Conservation (phyloP, 2,113 vertebrate genomes). For the Anser brachyrhynchus region DNA sequence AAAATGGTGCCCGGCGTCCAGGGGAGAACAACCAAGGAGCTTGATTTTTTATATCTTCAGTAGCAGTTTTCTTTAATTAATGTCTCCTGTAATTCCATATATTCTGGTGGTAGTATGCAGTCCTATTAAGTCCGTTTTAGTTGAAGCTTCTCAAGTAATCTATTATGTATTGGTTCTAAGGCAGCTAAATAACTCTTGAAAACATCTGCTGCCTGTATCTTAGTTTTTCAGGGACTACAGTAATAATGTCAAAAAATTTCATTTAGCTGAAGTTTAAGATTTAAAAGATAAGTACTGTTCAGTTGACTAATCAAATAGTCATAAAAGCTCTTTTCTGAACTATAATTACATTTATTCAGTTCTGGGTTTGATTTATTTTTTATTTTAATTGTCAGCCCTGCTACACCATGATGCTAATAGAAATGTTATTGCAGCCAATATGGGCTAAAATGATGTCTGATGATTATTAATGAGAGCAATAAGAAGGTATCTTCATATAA, state of each 20-base stretch:
- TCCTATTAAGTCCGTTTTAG: neutral
- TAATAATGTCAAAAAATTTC: constrained; percentile 35
- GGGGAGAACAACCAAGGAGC: neutral
- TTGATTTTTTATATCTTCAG: fast-evolving
- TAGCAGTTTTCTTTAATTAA: neutral
- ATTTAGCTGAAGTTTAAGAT: constrained; percentile 65
- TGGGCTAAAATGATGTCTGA: constrained; percentile 88
- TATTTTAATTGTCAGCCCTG: constrained; percentile 84
- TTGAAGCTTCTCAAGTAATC: neutral
- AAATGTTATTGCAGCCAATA: constrained; percentile 89
- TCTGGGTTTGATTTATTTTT: constrained; percentile 84
- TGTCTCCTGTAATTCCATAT: neutral
- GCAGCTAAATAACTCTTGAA: neutral
- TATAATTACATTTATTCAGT: constrained; percentile 80
- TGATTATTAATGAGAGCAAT: constrained; percentile 98
- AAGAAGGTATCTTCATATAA: constrained; percentile 91
- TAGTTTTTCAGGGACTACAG: neutral
- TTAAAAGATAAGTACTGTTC: constrained; percentile 71
- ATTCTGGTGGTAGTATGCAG: neutral
- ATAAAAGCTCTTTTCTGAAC: constrained; percentile 83
- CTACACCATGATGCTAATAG: constrained; percentile 82
- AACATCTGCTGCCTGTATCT: neutral
- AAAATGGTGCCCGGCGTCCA: neutral
- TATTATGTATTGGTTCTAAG: neutral
- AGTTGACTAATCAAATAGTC: constrained; percentile 84